These are phyloP conservation scores for Cheirogaleus medius DNA, from an alignment of 2,113 vertebrate genomes.

Conservation along the genomic window DNA sequence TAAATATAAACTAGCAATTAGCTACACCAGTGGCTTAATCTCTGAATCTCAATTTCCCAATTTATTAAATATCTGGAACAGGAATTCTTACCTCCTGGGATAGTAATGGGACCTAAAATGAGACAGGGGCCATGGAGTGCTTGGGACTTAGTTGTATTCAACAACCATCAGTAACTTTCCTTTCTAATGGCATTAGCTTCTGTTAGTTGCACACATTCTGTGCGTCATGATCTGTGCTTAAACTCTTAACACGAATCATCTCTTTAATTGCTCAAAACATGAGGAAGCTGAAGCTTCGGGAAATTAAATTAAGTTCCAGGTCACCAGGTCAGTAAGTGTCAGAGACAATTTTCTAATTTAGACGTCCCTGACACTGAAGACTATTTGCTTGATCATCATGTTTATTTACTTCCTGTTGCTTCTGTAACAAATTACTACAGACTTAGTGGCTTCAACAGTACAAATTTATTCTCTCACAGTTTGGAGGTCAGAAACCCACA, in stretches of 20 bases:
- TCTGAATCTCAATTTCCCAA: neutral
- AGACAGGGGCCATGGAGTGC: neutral
- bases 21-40: neutral
- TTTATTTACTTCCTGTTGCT: neutral
- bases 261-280: conserved; percentile 30
- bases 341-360: neutral
- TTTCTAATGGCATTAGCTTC: neutral
- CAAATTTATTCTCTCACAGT: neutral
- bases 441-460: neutral
- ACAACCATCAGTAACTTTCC: neutral
- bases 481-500: neutral
- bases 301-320: conserved; percentile 39
- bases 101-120: neutral
- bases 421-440: neutral
- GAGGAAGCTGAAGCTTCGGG: conserved; percentile 14
- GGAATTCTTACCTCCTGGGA: neutral
- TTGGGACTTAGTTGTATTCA: neutral
- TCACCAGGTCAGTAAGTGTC: neutral
- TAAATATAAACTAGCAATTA: neutral
- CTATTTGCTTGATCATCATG: neutral
- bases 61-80: neutral
- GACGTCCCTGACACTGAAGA: neutral
- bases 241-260: neutral
- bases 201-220: neutral
- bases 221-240: neutral